phyloP scores from a whole-genome alignment of 2,797 vertebrate species.

The Hozukius guyotensis region DNA sequence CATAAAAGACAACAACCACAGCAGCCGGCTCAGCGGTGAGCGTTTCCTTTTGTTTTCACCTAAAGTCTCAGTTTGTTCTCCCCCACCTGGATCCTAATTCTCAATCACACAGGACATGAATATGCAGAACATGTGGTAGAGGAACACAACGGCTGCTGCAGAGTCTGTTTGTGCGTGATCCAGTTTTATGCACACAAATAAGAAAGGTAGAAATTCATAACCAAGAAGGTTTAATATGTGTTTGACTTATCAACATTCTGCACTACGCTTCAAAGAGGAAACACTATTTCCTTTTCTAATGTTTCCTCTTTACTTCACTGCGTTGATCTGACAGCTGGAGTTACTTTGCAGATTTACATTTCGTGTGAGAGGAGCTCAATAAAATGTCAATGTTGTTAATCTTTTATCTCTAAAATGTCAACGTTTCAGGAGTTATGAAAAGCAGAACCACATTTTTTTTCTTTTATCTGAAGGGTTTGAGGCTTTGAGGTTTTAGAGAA shows the following conservation, averaged over 20 bases:
- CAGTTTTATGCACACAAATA: neutral
- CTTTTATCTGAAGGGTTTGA: neutral
- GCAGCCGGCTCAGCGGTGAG: neutral
- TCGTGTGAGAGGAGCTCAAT: neutral
- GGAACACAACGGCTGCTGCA: too few relatives aligned
- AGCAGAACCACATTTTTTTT: neutral
- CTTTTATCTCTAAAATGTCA: neutral
- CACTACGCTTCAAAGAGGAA: neutral
- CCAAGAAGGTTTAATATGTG: neutral
- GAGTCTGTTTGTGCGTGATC: neutral
- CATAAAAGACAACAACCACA: neutral
- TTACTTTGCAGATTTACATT: neutral
- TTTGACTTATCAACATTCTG: neutral
- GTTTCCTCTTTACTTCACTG: neutral
- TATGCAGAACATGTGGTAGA: neutral
- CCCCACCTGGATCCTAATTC: neutral
- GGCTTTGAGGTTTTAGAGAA: neutral
- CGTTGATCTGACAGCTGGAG: neutral
- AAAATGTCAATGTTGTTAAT: constrained; percentile 10
- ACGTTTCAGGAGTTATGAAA: constrained; percentile 1
- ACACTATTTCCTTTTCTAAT: neutral
- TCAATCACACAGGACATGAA: constrained; percentile 4
- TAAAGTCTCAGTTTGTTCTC: neutral
- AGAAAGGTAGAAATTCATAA: neutral
- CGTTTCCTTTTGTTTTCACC: neutral